A percentile compares a stretch with the other conserved stretches of the same genome.
Evolutionary conservation across 2,797 vertebrate species (phyloP).

Genomic region (Orestias chungarensis): DNA sequence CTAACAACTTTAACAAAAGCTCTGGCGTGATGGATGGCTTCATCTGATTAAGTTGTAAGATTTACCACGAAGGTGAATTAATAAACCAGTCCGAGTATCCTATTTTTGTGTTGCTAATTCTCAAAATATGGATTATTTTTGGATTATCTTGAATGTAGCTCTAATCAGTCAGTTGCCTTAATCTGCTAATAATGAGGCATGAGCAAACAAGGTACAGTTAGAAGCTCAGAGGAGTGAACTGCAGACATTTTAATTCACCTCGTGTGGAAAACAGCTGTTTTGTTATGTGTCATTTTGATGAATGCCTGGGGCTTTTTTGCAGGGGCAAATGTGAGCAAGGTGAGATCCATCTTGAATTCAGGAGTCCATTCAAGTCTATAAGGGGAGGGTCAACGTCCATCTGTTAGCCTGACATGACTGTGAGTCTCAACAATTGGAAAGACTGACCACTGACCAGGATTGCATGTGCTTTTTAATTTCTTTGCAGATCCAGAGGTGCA

Average conservation of each 20-base stretch:
- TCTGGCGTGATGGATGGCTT: constrained; percentile 55
- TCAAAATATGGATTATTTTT: constrained; percentile 51
- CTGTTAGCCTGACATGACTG: constrained; percentile 85
- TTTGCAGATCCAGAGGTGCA: constrained; percentile 16
- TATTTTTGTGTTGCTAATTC: constrained; percentile 48
- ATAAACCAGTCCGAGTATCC: constrained; percentile 31
- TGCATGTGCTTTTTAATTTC: constrained; percentile 30
- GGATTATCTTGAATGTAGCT: constrained; percentile 46
- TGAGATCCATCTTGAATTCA: constrained; percentile 87
- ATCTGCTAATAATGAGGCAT: constrained; percentile 24
- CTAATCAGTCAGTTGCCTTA: constrained; percentile 55
- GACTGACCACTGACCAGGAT: constrained; percentile 82
- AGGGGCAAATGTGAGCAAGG: constrained; percentile 71
- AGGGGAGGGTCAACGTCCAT: constrained; percentile 84
- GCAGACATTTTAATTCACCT: constrained; percentile 20
- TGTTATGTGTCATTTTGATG: constrained; percentile 72
- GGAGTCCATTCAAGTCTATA: constrained; percentile 78
- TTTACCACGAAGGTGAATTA: constrained; percentile 61
- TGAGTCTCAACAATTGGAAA: constrained; percentile 82
- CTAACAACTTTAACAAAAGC: constrained; percentile 65
- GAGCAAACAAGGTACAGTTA: background rate
- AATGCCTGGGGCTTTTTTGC: constrained; percentile 69
- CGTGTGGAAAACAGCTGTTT: constrained; percentile 41
- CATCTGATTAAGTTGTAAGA: constrained; percentile 61
- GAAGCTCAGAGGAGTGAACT: constrained; percentile 30